These are phyloP conservation scores for Odontamblyopus lacepedii DNA, from an alignment of 2,797 vertebrate species.

Conservation along the genomic window DNA sequence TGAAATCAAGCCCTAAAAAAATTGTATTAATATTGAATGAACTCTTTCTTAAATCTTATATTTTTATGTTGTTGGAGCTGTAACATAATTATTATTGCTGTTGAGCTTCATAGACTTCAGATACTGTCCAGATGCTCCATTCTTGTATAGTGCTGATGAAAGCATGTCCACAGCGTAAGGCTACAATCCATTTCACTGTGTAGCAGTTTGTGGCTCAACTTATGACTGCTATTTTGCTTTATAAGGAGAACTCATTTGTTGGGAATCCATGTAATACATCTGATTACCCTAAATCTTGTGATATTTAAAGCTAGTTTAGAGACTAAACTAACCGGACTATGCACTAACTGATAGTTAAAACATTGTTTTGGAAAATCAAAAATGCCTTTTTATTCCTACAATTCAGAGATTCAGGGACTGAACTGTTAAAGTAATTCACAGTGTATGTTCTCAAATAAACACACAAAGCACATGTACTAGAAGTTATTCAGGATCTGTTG, in stretches of 20 bases:
- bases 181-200: conserved; percentile 10
- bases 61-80: background rate
- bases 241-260: background rate
- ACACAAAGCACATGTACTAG: background rate
- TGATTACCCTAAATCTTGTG: background rate
- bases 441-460: background rate
- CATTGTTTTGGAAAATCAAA: background rate
- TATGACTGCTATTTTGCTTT: background rate
- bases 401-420: background rate
- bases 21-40: background rate
- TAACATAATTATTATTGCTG: background rate
- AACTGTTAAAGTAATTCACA: background rate
- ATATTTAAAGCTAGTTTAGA: no score
- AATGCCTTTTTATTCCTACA: background rate
- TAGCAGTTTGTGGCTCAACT: background rate
- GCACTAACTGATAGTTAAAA: background rate
- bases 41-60: background rate
- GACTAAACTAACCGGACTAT: no score
- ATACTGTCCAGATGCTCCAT: background rate
- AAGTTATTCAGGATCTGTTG: no score
- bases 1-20: background rate
- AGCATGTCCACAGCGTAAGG: background rate
- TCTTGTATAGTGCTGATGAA: conserved; percentile 6
- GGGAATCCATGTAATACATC: background rate
- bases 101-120: background rate